phyloP scores from a whole-genome alignment of 2,113 vertebrate species.

The Sinocyclocheilus anophthalmus region DNA sequence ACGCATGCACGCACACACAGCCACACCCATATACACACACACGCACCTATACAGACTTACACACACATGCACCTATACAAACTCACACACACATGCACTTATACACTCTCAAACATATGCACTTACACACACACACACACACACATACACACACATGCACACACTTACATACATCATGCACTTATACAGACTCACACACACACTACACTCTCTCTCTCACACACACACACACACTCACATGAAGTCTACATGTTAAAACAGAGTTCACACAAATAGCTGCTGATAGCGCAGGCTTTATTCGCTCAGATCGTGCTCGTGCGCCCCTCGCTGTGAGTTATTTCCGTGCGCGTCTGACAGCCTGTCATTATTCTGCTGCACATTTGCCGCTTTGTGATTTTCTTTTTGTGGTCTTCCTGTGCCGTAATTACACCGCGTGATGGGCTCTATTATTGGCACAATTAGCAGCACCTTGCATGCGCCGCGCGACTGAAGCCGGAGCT shows the following conservation, averaged over 20 bases:
- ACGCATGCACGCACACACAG: neutral
- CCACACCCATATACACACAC: neutral
- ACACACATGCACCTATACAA: neutral
- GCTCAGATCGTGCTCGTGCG: neutral
- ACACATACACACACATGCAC: neutral
- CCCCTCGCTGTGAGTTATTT: constrained; percentile 27
- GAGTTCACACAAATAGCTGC: neutral
- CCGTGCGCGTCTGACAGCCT: constrained; percentile 1
- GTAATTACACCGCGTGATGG: constrained; percentile 5
- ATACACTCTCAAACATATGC: neutral
- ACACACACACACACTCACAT: neutral
- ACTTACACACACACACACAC: neutral
- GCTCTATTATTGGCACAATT: constrained; percentile 18
- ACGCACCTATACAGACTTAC: no score
- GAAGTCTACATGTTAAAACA: neutral
- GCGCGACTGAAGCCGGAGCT: neutral
- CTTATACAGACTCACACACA: no score
- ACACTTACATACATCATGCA: no score
- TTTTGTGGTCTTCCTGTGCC: neutral
- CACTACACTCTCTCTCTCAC: no score
- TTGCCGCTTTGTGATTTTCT: neutral
- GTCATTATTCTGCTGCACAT: constrained; percentile 36
- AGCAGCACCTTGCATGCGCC: neutral
- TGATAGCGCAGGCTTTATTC: neutral
- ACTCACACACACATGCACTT: no score